Base-by-base conservation (phyloP, 2,113 vertebrate genomes). In the Rhabdomys dilectus region DNA sequence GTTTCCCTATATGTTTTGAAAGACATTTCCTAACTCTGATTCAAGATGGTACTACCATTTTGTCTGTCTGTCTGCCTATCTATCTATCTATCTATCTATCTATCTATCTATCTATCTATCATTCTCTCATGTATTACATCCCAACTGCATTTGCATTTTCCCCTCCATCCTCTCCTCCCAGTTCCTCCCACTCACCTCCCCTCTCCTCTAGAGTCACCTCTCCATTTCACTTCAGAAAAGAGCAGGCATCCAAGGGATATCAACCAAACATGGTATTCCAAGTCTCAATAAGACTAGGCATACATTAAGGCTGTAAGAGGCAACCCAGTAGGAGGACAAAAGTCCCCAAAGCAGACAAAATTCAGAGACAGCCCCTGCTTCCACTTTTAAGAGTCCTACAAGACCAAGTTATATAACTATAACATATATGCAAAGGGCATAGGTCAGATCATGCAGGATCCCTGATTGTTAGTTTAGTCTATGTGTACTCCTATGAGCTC, bases 41-140 rank as follows among this genome's bases (percentile, higher is more conserved):
- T 95, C 48, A 68, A 42, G 56, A 7, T 31, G 7, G 34, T 64
- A 42, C 15, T 60, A 58, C 16, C 68, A 72, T 72, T 72, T 7
- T n/a, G 0, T 72, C 36, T 72, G 0, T 72, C 17, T 72, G 0
- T n/a, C 36, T n/a, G 0, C 9, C 17, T 72, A 0, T 19, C 17
- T 72, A 3, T 72, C 68, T n/a, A 5, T 68, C 29, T 31, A 3
- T 68, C 29, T 29, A 29, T 64, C 62, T 64, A 29, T 64, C 62
- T 62, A 24, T 64, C 62, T 64, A 60, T 60, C 60, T 64, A 26
- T 64, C 5, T 68, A 34, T 68, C 66, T n/a, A 51, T 51, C 29
- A 0, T 29, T 64, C 24, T 64, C 24, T 64, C 62, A 29, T 10
- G 9, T 64, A 64, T 64, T 64, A 29, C 24, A 29, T 64, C 62